Base-by-base conservation (phyloP, 2,888 invertebrate genomes). In the Dendrolimus houi region DNA sequence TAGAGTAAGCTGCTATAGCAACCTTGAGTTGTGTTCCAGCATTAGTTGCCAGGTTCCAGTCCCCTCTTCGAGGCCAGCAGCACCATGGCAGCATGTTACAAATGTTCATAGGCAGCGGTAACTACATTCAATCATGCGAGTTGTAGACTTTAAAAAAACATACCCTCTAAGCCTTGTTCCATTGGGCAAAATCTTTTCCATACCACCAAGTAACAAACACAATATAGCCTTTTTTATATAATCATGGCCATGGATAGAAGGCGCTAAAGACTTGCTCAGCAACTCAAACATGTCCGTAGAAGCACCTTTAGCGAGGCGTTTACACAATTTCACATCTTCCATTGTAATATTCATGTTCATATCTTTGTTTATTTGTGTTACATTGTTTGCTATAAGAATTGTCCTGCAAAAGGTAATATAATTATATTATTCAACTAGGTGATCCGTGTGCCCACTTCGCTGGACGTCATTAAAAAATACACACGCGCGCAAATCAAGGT, bases 201-300 rank as follows among this genome's bases (percentile, higher is more conserved):
- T 96, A 0, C 99, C 99, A 0, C 99, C 99, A 8, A 99, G 90
- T 58, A 99, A 83, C 72, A 99, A 92, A 76, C 99, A 99, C 41
- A 99, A 90, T 61, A 99, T 96, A 0, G 99, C 99, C 77, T 96
- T 96, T 85, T 99, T 99, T 8, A 99, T 97, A 75, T 95, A 98
- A 41, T 97, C 96, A 73, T 99, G 98, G 0, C 99, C 99, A 71
- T 98, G 97, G 75, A 99, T 99, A 0, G 99, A 98, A 0, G 99
- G 99, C 0, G 99, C 99, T 57, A 99, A 85, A 0, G 99, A 99
- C 72, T 96, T 95, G 57, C 97, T 93, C 47, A 99, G 90, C 60
- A 97, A 82, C 57, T 98, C 96, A 78, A 99, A 99, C 63, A 98
- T 95, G 79, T 98, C 95, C 54, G 92, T 91, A 13, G 92, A 93